Evolutionary conservation across 1,140 invertebrate species (phyloP), one percentile per base, ranked within the genome.

Genomic region (Drosophila ananassae): DNA sequence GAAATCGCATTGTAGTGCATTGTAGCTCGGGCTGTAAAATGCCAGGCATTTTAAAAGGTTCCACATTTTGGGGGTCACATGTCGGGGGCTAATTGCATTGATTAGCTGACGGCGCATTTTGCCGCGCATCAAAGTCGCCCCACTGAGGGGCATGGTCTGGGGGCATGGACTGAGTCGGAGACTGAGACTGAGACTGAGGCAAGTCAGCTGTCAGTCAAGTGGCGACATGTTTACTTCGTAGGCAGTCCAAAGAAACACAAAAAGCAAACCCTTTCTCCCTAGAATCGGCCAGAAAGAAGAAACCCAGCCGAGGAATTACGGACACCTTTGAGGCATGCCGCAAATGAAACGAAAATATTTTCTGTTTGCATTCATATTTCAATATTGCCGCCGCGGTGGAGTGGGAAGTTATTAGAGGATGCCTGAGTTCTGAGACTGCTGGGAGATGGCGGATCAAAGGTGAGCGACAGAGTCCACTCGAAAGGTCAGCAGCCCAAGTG

Each of bases 21-120:
- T 17, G 17, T 17, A 74, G 44, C 55, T 64, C 4, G 8, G 51
- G 48, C 76, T 59, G 81, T 85, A 79, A 82, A 87, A 85, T 83
- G 83, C 79, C 41, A 73, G 83, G 83, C 84, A 87, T 87, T 83
- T 87, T 87, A 87, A 87, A 87, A 87, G 83, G 83, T 87, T 87
- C 83, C 81, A 87, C 82, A 85, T 85, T 84, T 85, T 80, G 82
- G 81, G 77, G 81, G 82, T 80, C 77, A 78, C 64, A 66, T 50
- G 73, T 71, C 55, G 67, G 79, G 69, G 83, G 83, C 83, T 89
- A 89, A 89, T 89, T 89, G 83, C 84, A 89, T 89, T 89, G 84
- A 89, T 89, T 89, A 89, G 83, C 83, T 89, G 83, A 85, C 82
- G 83, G 82, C 64, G 83, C 82, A 64, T 82, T 85, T 89, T 85